Percentiles rank a stretch among this genome's conserved stretches.
phyloP scores from a whole-genome alignment of 2,888 invertebrate species.

The Mythimna albipuncta region DNA sequence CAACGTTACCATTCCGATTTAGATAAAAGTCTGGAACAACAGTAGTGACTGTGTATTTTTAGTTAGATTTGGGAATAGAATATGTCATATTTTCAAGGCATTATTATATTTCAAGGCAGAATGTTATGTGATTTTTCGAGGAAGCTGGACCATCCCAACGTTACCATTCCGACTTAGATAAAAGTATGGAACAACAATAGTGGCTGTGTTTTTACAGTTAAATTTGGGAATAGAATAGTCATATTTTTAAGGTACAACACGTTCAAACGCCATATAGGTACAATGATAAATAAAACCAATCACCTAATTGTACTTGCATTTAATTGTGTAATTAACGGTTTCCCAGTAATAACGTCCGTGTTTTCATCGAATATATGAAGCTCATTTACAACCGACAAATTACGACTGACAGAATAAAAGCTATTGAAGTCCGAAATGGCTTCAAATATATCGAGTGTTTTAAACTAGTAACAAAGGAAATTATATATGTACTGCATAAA shows the following conservation, averaged over 20 bases:
- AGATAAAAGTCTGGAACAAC: conserved; percentile 17
- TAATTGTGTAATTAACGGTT: conserved; percentile 38
- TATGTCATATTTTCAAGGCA: not conserved
- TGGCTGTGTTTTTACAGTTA: conserved; percentile 9
- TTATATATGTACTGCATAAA: conserved; percentile 26
- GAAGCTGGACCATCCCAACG: conserved; percentile 16
- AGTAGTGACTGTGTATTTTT: conserved; percentile 14
- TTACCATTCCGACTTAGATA: conserved; percentile 24
- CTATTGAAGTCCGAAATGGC: conserved; percentile 44
- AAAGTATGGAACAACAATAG: conserved; percentile 7
- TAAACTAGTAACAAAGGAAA: conserved; percentile 43
- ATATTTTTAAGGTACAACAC: not conserved
- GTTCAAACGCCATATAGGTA: too few species aligned
- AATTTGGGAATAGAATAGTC: not conserved
- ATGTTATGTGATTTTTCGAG: too few species aligned
- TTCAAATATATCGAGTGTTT: conserved; percentile 48
- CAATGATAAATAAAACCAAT: not conserved
- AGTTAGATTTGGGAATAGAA: not conserved
- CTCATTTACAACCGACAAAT: conserved; percentile 50
- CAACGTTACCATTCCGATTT: conserved; percentile 21
- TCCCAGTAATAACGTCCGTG: conserved; percentile 30
- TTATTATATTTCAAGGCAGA: too few species aligned
- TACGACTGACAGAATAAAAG: conserved; percentile 43
- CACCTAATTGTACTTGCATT: conserved; percentile 26
- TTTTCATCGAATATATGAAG: conserved; percentile 43